Evolutionary conservation across 2,888 invertebrate species (phyloP).

Genomic region (Lasiommata megera): DNA sequence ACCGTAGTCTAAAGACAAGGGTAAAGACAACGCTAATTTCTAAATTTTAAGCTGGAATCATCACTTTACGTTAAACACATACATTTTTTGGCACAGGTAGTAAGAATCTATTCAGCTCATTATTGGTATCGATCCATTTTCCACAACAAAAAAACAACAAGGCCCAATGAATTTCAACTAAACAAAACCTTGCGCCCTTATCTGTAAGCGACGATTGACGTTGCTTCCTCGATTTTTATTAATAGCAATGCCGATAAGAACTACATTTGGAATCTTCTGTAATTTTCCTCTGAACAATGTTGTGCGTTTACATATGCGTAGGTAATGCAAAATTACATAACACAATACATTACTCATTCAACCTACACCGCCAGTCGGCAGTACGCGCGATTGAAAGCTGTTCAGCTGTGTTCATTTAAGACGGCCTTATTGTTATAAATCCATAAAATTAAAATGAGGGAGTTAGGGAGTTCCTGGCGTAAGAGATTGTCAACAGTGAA

Average conservation of each 20-base stretch:
- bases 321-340: not conserved
- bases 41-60: too few species aligned
- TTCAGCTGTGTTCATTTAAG: too few species aligned
- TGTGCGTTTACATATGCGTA: not conserved
- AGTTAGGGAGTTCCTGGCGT: too few species aligned
- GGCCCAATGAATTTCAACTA: not conserved
- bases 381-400: not conserved
- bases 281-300: not conserved
- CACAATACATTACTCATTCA: not conserved
- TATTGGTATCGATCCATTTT: too few species aligned
- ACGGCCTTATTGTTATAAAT: too few species aligned
- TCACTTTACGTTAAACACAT: too few species aligned
- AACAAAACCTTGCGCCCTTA: not conserved
- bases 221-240: slow-evolving; percentile 10
- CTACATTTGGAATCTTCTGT: not conserved
- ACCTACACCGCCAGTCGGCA: not conserved
- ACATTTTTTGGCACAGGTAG: too few species aligned
- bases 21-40: too few species aligned
- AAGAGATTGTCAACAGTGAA: too few species aligned
- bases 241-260: slow-evolving; percentile 14
- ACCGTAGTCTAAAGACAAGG: too few species aligned
- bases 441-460: too few species aligned
- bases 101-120: too few species aligned
- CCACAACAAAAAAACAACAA: not conserved
- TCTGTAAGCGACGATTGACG: slow-evolving; percentile 3